Percentiles rank a stretch among this genome's conserved stretches.
phyloP scores from a whole-genome alignment of 2,797 vertebrate species.

The Pangasius mekongensis region DNA sequence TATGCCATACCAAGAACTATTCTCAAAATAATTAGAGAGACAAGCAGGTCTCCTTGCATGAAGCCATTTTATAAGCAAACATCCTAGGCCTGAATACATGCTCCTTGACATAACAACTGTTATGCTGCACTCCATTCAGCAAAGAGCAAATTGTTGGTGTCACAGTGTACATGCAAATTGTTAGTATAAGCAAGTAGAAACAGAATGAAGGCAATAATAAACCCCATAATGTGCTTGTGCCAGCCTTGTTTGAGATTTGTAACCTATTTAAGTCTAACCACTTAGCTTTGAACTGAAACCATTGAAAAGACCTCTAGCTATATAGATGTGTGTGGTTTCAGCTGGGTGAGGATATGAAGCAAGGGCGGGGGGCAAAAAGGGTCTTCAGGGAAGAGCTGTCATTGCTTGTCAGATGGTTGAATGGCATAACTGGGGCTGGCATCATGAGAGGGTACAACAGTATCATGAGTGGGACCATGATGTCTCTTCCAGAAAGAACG shows the following conservation, averaged over 20 bases:
- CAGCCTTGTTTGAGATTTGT: neutral
- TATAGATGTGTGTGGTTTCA: neutral
- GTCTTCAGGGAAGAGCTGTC: constrained; percentile 6
- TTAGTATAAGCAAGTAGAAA: neutral
- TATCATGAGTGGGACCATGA: no score
- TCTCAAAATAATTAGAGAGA: neutral
- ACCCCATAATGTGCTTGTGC: neutral
- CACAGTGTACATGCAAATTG: neutral
- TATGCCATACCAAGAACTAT: neutral
- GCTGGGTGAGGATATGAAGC: neutral
- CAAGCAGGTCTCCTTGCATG: neutral
- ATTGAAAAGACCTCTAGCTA: neutral
- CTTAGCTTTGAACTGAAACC: neutral
- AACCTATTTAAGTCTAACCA: neutral
- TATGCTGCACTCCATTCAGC: neutral
- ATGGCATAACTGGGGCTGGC: neutral
- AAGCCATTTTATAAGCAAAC: neutral
- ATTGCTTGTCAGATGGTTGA: neutral
- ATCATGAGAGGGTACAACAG: neutral
- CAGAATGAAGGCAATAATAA: neutral
- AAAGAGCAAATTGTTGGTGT: neutral
- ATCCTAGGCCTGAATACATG: neutral
- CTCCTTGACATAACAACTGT: constrained; percentile 11
- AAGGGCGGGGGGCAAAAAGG: neutral
- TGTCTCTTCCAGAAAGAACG: neutral